A percentile compares a stretch with the other conserved stretches of the same genome.
phyloP scores from a whole-genome alignment of 2,888 invertebrate species.

The Zele albiditarsus region DNA sequence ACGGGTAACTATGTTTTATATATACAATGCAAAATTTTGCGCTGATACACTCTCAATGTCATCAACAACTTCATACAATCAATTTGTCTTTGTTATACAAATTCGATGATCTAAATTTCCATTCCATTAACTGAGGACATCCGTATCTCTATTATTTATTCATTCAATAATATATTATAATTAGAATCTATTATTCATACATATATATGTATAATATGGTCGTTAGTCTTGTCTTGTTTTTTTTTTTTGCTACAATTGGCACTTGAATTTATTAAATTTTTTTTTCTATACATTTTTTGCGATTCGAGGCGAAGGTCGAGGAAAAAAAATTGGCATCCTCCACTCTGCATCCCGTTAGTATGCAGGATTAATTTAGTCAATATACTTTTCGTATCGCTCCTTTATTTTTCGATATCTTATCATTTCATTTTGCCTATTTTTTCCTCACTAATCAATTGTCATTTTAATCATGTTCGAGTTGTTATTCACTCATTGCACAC shows the following conservation, averaged over 20 bases:
- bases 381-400: too few relatives aligned
- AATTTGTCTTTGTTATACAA: neutral
- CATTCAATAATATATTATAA: conserved; percentile 10
- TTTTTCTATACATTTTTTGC: too few relatives aligned
- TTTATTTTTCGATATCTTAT: too few relatives aligned
- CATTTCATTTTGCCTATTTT: too few relatives aligned
- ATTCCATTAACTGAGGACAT: neutral
- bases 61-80: neutral
- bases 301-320: too few relatives aligned
- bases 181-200: conserved; percentile 34
- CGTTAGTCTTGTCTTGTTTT: conserved; percentile 54
- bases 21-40: neutral
- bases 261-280: conserved; percentile 55
- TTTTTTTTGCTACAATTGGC: conserved; percentile 62
- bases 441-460: too few relatives aligned
- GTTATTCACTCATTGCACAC: too few relatives aligned
- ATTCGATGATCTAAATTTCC: neutral
- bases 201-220: conserved; percentile 54
- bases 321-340: too few relatives aligned
- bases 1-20: neutral
- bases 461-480: too few relatives aligned
- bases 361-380: too few relatives aligned
- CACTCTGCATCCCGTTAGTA: neutral
- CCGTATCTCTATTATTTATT: conserved; percentile 6
- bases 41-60: neutral